A percentile compares a stretch with the other conserved stretches of the same genome.
Evolutionary conservation across 2,888 invertebrate species (phyloP).

Genomic region (Terebella lapidaria): DNA sequence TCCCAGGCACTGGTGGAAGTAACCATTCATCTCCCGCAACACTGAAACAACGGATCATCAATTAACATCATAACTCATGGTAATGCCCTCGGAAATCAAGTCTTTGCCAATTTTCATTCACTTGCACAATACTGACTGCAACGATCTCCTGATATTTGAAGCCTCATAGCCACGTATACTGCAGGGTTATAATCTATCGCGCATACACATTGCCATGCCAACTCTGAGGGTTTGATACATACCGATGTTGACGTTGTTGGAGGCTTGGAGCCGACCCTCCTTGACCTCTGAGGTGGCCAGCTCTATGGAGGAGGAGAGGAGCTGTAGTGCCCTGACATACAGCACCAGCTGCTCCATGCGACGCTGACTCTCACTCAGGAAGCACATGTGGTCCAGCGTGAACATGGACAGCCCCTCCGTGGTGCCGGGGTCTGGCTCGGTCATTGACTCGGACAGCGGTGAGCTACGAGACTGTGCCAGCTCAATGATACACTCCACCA

Average conservation of each 20-base stretch:
- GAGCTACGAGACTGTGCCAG: constrained; percentile 56
- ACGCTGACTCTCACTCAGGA: constrained; percentile 24
- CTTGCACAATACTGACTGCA: no score
- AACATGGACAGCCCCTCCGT: not conserved
- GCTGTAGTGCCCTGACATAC: constrained; percentile 83
- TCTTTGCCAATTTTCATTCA: no score
- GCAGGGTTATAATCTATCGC: no score
- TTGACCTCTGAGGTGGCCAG: constrained; percentile 78
- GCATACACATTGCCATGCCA: no score
- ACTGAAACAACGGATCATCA: no score
- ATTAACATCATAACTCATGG: no score
- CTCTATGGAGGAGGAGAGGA: constrained; percentile 88
- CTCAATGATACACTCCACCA: constrained; percentile 91
- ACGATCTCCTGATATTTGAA: no score
- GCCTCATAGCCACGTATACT: no score
- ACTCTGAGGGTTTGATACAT: no score
- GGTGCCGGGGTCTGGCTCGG: not conserved
- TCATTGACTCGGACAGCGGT: constrained; percentile 47
- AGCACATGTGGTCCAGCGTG: constrained; percentile 2
- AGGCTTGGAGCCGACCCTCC: constrained; percentile 79
- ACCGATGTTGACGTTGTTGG: constrained; percentile 86
- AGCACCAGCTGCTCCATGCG: constrained; percentile 76
- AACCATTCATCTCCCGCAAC: constrained; percentile 81
- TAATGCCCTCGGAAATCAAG: no score
- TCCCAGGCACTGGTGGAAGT: constrained; percentile 77